Conservation (phyloP, 2,113 vertebrate species). For the Brachypteracias leptosomus region DNA sequence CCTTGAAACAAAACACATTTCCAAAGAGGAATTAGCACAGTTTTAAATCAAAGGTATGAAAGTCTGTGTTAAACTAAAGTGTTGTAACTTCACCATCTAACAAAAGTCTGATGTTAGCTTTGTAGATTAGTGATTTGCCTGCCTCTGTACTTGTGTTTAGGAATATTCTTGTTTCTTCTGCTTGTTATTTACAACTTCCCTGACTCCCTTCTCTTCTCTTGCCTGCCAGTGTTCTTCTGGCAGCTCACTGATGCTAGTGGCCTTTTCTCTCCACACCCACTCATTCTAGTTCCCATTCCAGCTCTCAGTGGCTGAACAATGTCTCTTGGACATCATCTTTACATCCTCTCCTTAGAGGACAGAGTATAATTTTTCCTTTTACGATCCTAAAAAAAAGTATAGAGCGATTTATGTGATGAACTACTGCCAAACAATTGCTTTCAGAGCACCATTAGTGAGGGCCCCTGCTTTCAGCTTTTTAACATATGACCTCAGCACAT, state of each 20-base stretch:
- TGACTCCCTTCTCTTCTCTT: background rate
- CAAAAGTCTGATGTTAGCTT: background rate
- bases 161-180: background rate
- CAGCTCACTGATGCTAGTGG: background rate
- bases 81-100: background rate
- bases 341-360: background rate
- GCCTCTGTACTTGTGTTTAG: background rate
- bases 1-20: background rate
- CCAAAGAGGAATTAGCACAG: background rate
- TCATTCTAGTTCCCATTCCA: background rate
- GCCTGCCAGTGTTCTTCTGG: background rate
- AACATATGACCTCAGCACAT: slow-evolving; percentile 5
- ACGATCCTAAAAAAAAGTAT: background rate
- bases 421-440: slow-evolving; percentile 28
- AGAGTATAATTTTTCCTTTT: slow-evolving; percentile 20
- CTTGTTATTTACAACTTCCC: background rate
- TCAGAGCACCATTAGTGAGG: background rate
- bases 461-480: slow-evolving; percentile 26
- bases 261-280: background rate
- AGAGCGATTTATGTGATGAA: background rate
- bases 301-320: background rate
- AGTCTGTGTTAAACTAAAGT: background rate
- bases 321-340: background rate
- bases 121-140: background rate
- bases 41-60: background rate